Base-by-base conservation (phyloP, 2,113 vertebrate species). In the Uria lomvia region DNA sequence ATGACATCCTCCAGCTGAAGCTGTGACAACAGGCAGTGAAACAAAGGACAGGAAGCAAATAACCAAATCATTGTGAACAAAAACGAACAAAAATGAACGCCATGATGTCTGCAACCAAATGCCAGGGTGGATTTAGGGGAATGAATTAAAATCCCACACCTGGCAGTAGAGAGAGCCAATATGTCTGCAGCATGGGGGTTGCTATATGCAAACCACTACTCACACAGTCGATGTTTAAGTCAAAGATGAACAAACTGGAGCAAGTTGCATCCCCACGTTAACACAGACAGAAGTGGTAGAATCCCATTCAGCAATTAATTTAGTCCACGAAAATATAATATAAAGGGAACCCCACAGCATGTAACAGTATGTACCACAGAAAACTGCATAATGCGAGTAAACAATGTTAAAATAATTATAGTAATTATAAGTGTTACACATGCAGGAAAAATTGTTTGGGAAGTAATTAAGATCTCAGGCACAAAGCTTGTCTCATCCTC, bases 391-490 rank as follows among this genome's bases (percentile, higher is more conserved):
- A 40, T 5, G 49, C 2, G 0, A 4, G 43, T 82, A 90, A 97
- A 86, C 96, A 88, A 42, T 12, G 21, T 77, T 55, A 8, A 45
- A 74, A 18, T 90, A 90, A 96, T 96, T 85, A 24, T 1, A n/a
- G 90, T 73, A 42, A 96, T 96, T 96, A 94, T 2, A 27, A 66
- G 80, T 12, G 55, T 92, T 97, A 86, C 92, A 86, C 85, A 88
- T 43, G 90, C 20, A 12, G 90, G 92, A 92, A 96, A 62, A 62
- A 87, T 55, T 75, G 80, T 92, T 92, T 90, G 91, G 72, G 20
- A 36, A 65, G 71, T 71, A 59, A 92, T 96, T 94, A 96, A 45
- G 76, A 18, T 21, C 70, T 96, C 49, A 56, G 8, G 27, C 70
- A 80, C 32, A 40, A 17, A 49, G 59, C 60, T 8, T 92, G 90